phyloP scores from a whole-genome alignment of 2,797 vertebrate genomes.

The Fringilla coelebs region DNA sequence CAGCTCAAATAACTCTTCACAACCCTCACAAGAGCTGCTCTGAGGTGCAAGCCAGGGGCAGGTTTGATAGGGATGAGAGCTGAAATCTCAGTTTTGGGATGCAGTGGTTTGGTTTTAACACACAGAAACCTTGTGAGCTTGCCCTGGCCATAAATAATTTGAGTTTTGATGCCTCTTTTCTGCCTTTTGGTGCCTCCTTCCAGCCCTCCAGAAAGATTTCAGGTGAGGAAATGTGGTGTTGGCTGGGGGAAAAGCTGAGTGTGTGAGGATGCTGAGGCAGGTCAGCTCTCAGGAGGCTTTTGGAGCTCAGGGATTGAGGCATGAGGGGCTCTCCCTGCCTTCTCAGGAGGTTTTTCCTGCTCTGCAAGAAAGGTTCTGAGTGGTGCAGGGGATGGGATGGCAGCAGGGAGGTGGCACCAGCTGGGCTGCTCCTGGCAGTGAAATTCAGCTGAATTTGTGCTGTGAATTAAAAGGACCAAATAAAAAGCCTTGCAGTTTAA shows the following conservation, averaged over 20 bases:
- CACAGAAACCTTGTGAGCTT: background rate
- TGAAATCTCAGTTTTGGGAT: background rate
- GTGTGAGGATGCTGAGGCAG: background rate
- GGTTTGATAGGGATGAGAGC: background rate
- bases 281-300: background rate
- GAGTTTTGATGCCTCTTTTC: background rate
- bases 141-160: background rate
- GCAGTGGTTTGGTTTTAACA: background rate
- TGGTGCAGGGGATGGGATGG: background rate
- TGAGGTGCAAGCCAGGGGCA: background rate
- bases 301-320: background rate
- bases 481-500: background rate
- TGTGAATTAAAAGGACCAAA: background rate
- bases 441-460: background rate
- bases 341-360: background rate
- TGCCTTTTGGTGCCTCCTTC: background rate
- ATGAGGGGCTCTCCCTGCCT: background rate
- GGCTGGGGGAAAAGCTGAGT: background rate
- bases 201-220: background rate
- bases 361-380: background rate
- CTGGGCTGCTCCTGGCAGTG: background rate
- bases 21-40: background rate
- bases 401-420: background rate
- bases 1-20: background rate
- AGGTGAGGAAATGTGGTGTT: background rate